phyloP scores from a whole-genome alignment of 2,113 vertebrate species.

The Cyprinodon tularosa region DNA sequence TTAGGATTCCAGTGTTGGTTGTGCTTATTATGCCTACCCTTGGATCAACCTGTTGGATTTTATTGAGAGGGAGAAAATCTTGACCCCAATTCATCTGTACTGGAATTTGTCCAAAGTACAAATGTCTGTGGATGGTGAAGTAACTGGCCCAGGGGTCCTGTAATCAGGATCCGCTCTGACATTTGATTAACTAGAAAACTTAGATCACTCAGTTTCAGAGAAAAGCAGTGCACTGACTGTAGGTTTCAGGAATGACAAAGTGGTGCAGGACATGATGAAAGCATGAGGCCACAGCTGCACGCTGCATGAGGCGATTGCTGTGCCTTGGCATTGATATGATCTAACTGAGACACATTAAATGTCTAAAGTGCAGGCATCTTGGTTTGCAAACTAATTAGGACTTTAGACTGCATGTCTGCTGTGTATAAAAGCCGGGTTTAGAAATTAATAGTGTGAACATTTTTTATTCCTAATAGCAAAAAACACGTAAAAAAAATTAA shows the following conservation, averaged over 20 bases:
- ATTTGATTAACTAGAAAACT: conserved; percentile 45
- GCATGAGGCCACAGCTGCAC: background rate
- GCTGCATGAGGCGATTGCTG: background rate
- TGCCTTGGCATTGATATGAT: background rate
- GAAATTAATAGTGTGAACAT: too few species aligned
- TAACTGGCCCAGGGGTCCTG: conserved; percentile 41
- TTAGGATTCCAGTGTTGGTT: background rate
- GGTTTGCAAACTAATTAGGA: too few species aligned
- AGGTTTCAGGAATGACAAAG: background rate
- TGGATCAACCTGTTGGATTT: conserved; percentile 54
- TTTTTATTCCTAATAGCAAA: too few species aligned
- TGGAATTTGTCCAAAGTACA: conserved; percentile 62
- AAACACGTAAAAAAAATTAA: too few species aligned
- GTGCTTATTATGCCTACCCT: conserved; percentile 13
- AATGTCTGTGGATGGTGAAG: conserved; percentile 55
- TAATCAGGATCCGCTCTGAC: conserved; percentile 66
- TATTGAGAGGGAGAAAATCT: conserved; percentile 44
- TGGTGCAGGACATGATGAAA: background rate
- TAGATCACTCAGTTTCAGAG: conserved; percentile 41
- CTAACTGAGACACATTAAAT: background rate
- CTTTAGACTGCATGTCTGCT: too few species aligned
- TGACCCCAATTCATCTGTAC: conserved; percentile 64
- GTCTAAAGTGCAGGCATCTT: too few species aligned
- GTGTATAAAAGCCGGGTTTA: too few species aligned
- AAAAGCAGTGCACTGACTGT: conserved; percentile 11